Base-by-base conservation (phyloP, 2,797 vertebrate species). In the Fistularia commersonii region DNA sequence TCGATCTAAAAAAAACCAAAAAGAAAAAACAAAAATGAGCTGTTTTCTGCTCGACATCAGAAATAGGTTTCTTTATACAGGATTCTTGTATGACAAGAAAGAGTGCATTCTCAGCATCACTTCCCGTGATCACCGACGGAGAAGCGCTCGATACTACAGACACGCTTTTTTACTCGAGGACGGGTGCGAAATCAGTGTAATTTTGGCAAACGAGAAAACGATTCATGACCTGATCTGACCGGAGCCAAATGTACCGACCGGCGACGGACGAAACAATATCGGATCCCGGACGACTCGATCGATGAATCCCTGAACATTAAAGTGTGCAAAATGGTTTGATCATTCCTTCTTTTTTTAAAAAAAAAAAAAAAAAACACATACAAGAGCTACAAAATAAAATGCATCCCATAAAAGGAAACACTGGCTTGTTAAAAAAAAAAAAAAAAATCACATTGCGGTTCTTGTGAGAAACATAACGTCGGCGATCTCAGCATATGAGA, bases 71-170 rank as follows among this genome's bases (percentile, higher is more conserved):
- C 85, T 91, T 92, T 93, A 90, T 91, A 93, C 88, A 94, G 37
- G 56, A 90, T 90, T 96, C 97, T 99, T 99, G 97, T 95, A 97
- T 93, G 90, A 99, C 97, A 99, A 99, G 97, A 97, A 96, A 90
- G 86, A 91, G 82, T 23, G 86, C 78, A 81, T 86, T 89, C 86
- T 90, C 58, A 10, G 86, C 82, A 89, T 89, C 88, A 87, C 84
- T 57, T 65, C 61, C 23, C 58, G 84, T 80, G 82, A 89, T 84
- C 76, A 80, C 82, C 82, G 73, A 77, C 72, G 77, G 51, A 80
- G 66, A 81, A 72, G 64, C 69, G 79, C 52, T 78, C 34, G 2
- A 74, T 54, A 74, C 70, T 50, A 77, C 45, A 40, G 32, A 39
- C 7, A 36, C 23, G 23, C 65, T 75, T 61, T 61, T 57, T 23